These are phyloP conservation scores for Spinus pinus DNA, from an alignment of 2,797 vertebrate species.

Conservation along the genomic window DNA sequence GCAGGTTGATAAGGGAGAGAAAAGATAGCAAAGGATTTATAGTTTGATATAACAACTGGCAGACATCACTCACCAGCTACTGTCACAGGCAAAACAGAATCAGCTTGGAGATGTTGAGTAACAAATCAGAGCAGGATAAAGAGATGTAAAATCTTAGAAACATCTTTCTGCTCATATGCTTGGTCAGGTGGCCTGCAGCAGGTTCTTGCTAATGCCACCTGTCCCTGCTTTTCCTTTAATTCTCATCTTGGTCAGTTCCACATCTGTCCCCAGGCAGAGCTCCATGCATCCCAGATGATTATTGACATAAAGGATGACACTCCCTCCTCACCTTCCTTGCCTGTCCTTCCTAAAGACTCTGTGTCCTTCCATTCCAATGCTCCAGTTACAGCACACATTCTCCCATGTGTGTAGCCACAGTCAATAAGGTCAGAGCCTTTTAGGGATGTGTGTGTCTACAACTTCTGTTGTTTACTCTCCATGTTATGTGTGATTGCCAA, in stretches of 20 bases:
- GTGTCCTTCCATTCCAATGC: not conserved
- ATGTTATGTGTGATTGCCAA: not conserved
- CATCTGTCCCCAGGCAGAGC: not conserved
- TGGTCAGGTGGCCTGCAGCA: not conserved
- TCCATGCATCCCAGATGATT: not conserved
- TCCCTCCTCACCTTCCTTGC: not conserved
- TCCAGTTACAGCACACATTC: not conserved
- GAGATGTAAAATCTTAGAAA: not conserved
- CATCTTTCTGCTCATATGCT: not conserved
- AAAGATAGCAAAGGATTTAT: not conserved
- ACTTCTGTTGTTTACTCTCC: not conserved
- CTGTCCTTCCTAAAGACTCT: not conserved
- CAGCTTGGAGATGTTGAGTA: not conserved
- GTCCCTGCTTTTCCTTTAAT: not conserved
- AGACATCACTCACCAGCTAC: accelerated
- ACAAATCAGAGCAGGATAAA: not conserved
- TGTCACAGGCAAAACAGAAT: not conserved
- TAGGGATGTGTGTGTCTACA: not conserved
- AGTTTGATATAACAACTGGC: no score
- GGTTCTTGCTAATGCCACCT: no score
- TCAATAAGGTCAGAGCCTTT: not conserved
- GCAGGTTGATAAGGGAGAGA: not conserved
- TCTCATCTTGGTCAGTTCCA: not conserved
- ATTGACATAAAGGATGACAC: not conserved
- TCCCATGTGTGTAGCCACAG: no score